These are phyloP conservation scores for Limnephilus marmoratus DNA, from an alignment of 2,888 invertebrate species.

Conservation along the genomic window DNA sequence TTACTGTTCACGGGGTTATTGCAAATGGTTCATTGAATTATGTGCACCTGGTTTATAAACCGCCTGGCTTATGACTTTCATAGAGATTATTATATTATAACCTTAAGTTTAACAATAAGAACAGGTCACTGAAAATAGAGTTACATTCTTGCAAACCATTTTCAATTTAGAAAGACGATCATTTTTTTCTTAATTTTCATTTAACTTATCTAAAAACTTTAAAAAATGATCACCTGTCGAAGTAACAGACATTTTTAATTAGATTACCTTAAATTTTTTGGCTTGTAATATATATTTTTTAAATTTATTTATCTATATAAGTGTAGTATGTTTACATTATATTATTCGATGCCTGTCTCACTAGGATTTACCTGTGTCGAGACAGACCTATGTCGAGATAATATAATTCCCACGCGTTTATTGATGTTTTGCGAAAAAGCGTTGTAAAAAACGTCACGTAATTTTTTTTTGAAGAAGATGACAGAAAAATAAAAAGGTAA, in stretches of 20 bases:
- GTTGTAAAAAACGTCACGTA: too few relatives aligned
- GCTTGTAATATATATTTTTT: too few relatives aligned
- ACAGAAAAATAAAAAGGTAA: too few relatives aligned
- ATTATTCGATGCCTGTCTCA: too few relatives aligned
- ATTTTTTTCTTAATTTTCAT: not conserved
- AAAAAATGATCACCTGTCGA: not conserved
- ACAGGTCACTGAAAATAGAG: not conserved
- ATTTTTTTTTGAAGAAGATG: too few relatives aligned
- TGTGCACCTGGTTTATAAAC: constrained; percentile 28
- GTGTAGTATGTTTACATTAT: too few relatives aligned
- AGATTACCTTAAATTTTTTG: not conserved
- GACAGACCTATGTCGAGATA: too few relatives aligned
- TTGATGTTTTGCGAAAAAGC: not conserved
- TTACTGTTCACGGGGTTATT: not conserved
- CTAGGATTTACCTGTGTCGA: too few relatives aligned
- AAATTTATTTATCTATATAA: too few relatives aligned
- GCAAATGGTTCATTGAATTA: constrained; percentile 39
- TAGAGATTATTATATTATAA: not conserved
- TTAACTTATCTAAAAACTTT: not conserved
- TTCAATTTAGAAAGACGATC: not conserved
- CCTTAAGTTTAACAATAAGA: not conserved
- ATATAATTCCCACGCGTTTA: not conserved
- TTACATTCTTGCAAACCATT: not conserved
- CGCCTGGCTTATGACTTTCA: not conserved
- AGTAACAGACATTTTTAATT: not conserved